Evolutionary conservation across 1,140 invertebrate genomes (phyloP).

Genomic region (Heterodera carotae): DNA sequence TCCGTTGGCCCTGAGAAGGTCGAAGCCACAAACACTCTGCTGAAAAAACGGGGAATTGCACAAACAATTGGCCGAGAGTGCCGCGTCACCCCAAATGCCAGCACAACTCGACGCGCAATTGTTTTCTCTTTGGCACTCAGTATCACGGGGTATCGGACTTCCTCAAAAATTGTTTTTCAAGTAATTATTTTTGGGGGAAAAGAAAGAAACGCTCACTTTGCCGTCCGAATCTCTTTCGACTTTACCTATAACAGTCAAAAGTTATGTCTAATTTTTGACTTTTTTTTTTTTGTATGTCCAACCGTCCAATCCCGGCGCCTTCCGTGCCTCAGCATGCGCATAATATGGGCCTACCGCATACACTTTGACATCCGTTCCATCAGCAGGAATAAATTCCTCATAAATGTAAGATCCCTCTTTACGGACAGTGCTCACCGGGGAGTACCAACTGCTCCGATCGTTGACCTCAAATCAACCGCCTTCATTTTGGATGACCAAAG

Average conservation of each 20-base stretch:
- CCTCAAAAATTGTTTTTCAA: slow-evolving; percentile 65
- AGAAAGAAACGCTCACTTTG: slow-evolving; percentile 69
- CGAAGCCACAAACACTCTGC: slow-evolving; percentile 99
- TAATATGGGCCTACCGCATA: slow-evolving; percentile 96
- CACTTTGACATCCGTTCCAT: slow-evolving; percentile 89
- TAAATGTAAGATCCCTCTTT: slow-evolving; percentile 98
- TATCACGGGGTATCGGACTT: slow-evolving; percentile 97
- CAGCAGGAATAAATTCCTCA: slow-evolving; percentile 99
- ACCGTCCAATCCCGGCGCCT: slow-evolving; percentile 85
- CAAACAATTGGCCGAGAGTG: neutral
- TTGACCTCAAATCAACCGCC: slow-evolving; percentile 77
- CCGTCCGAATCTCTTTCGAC: slow-evolving; percentile 97
- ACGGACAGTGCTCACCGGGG: slow-evolving; percentile 88
- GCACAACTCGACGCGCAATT: slow-evolving; percentile 95
- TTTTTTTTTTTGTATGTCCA: slow-evolving; percentile 91
- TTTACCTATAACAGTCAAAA: slow-evolving; percentile 74
- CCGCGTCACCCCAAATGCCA: slow-evolving; percentile 80
- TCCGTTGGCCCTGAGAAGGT: slow-evolving; percentile 92
- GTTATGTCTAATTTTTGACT: slow-evolving; percentile 82
- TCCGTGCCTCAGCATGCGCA: slow-evolving; percentile 96
- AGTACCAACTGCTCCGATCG: slow-evolving; percentile 95
- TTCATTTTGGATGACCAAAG: neutral
- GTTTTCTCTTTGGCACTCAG: slow-evolving; percentile 94
- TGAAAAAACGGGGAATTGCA: slow-evolving; percentile 50
- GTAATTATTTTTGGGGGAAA: too few relatives aligned